Evolutionary conservation across 2,797 vertebrate genomes (phyloP).

Genomic region (Spea hammondii): DNA sequence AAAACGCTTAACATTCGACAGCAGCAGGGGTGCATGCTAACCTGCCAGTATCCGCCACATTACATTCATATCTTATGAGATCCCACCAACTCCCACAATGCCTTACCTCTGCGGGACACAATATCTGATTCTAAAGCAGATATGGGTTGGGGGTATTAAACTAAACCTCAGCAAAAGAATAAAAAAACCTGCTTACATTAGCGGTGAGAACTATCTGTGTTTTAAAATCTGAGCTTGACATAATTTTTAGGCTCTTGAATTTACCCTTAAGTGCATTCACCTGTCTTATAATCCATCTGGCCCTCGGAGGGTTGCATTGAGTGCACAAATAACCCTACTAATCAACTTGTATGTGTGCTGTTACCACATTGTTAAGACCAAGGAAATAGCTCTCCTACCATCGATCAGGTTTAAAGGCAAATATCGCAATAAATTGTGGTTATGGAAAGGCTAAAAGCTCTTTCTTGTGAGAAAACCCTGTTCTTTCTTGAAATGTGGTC

Average conservation of each 20-base stretch:
- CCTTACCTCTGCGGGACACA: background rate
- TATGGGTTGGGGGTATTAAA: too few relatives aligned
- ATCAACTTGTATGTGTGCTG: background rate
- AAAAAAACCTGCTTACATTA: too few relatives aligned
- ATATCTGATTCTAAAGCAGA: background rate
- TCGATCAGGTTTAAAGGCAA: conserved; percentile 1
- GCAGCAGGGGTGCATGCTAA: background rate
- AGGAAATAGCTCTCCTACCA: background rate
- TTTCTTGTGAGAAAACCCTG: conserved; percentile 1
- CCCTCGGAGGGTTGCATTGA: background rate
- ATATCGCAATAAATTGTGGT: background rate
- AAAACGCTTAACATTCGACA: conserved; percentile 5
- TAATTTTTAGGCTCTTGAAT: too few relatives aligned
- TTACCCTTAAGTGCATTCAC: too few relatives aligned
- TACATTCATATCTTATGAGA: background rate
- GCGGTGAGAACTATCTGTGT: too few relatives aligned
- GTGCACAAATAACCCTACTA: background rate
- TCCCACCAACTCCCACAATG: background rate
- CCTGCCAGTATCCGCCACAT: background rate
- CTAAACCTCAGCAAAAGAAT: too few relatives aligned
- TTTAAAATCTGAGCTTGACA: too few relatives aligned
- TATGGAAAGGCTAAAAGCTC: conserved; percentile 6
- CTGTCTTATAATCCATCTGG: background rate
- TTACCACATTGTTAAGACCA: background rate
- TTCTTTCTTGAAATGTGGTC: background rate